These are phyloP conservation scores for Xiphydria camelus DNA, from an alignment of 2,888 invertebrate species.

Conservation along the genomic window DNA sequence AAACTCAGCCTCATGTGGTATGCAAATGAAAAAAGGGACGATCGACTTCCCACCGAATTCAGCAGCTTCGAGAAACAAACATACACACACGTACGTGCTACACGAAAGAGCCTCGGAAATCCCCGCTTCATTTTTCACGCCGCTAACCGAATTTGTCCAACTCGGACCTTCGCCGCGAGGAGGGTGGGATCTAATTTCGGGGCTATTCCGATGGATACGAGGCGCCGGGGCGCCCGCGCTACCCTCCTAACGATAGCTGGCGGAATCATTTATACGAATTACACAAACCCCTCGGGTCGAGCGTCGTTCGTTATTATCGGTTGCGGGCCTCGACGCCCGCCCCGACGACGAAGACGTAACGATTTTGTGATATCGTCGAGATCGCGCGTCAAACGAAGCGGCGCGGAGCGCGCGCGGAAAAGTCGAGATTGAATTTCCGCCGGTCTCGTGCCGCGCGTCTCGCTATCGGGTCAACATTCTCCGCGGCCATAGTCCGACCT, in stretches of 20 bases:
- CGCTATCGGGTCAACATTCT: too few species aligned
- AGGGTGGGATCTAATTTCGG: conserved; percentile 55
- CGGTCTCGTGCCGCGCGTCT: too few species aligned
- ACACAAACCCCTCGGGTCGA: conserved; percentile 39
- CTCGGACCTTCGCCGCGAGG: conserved; percentile 42
- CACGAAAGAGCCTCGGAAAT: background rate
- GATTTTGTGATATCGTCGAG: conserved; percentile 11
- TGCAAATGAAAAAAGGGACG: too few species aligned
- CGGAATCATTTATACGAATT: conserved; percentile 57
- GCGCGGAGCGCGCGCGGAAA: too few species aligned
- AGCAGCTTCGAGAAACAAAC: background rate
- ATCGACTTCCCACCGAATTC: too few species aligned
- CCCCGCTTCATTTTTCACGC: conserved; percentile 49
- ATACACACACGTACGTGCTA: background rate
- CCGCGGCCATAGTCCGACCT: too few species aligned
- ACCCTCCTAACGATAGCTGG: conserved; percentile 34
- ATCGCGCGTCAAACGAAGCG: too few species aligned
- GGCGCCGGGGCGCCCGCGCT: conserved; percentile 23
- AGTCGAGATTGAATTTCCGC: too few species aligned
- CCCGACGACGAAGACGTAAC: conserved; percentile 8
- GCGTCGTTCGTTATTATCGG: conserved; percentile 39
- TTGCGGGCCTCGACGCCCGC: conserved; percentile 15
- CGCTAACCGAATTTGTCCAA: conserved; percentile 57
- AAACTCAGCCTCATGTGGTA: too few species aligned
- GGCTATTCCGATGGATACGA: conserved; percentile 52